Evolutionary conservation across 2,797 vertebrate species (phyloP), one percentile per base, ranked within the genome.

Genomic region (Natrix natrix): DNA sequence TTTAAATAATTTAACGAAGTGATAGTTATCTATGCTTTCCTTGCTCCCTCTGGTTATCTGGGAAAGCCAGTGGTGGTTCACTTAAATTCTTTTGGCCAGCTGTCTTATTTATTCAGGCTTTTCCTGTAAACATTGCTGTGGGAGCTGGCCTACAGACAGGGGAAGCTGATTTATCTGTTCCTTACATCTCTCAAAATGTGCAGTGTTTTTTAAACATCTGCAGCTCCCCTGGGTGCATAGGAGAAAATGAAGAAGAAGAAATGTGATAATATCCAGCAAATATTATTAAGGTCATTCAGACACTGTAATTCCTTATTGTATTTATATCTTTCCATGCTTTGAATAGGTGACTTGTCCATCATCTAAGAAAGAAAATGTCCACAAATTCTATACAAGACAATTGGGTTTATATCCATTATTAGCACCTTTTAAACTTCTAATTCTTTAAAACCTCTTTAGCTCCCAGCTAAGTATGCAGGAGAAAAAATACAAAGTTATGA

Each of bases 401-500:
- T 86, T 24, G n/a, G 12, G 78, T 57, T 55, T 17, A 20, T 26
- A 92, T 11, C 26, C 86, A 56, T 59, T 56, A 60, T 32, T 20
- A 52, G 16, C n/a, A 69, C 57, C 24, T 91, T 66, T 22, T 93
- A 66, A 55, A 56, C 92, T 93, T 93, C 74, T 56, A 94, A 88
- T 74, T 61, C 52, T 24, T 87, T 48, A 43, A 56, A 60, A 28
- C 56, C 48, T 48, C 14, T 63, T 54, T 61, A 74, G 43, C 11
- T 96, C 88, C 90, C 91, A 94, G 59, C 88, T 91, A 78, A 94
- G 66, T 91, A 94, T 94, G 43, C n/a, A 52, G 22, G 11, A 37
- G 59, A 86, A 8, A 57, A 59, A 55, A 74, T 52, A 95, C 7
- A 7, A 96, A 95, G 88, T 87, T 95, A 89, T 94, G 90, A 94